Percentiles rank a stretch among this genome's conserved stretches.
Conservation (phyloP, 2,113 vertebrate genomes). For the Epinephelus lanceolatus region DNA sequence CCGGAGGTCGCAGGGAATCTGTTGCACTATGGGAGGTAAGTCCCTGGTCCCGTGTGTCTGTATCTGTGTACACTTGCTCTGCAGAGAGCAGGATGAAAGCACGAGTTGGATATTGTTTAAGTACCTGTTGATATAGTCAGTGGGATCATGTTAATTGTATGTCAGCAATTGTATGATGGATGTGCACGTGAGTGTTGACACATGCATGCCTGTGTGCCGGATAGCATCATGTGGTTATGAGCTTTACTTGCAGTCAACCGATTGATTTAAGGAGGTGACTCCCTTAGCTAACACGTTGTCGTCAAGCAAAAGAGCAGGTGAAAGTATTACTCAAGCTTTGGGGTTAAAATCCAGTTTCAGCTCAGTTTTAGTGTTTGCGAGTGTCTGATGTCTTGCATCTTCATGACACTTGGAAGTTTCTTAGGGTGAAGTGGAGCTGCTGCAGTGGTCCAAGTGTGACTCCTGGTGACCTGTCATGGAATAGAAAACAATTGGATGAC, state of each 20-base stretch:
- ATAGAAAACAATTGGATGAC: neutral
- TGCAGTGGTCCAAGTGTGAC: neutral
- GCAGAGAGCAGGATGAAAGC: neutral
- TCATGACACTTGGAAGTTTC: neutral
- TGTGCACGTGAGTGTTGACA: conserved; percentile 2
- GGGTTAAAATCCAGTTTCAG: neutral
- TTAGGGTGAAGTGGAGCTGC: neutral
- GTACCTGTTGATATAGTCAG: neutral
- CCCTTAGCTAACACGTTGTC: conserved; percentile 32
- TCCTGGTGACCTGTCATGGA: conserved; percentile 3
- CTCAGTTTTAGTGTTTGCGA: conserved; percentile 19
- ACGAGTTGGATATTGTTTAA: no score
- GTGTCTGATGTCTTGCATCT: neutral
- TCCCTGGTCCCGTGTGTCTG: neutral
- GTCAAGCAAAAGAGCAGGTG: neutral
- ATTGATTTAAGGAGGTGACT: conserved; percentile 16
- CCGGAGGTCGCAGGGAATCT: conserved; percentile 96
- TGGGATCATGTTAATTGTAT: neutral
- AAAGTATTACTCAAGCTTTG: neutral
- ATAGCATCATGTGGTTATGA: conserved; percentile 7
- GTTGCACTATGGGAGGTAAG: conserved; percentile 97
- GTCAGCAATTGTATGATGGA: neutral
- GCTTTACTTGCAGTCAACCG: neutral
- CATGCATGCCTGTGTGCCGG: neutral
- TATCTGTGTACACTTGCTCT: neutral